Evolutionary conservation across 2,113 vertebrate species (phyloP).

Genomic region (Rutilus rutilus): DNA sequence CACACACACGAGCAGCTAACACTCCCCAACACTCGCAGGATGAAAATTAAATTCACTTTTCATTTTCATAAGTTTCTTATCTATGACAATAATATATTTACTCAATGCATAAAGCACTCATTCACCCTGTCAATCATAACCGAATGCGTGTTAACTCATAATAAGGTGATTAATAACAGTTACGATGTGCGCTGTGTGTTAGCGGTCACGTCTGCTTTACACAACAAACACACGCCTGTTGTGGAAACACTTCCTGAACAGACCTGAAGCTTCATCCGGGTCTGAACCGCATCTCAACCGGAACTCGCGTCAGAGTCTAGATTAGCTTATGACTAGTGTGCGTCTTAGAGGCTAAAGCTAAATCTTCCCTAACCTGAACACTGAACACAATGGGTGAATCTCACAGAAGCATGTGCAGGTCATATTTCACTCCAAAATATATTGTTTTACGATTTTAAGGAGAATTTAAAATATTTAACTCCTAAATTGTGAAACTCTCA

Average conservation of each 20-base stretch:
- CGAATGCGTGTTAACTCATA: no score
- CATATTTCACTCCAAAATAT: neutral
- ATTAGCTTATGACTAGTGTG: neutral
- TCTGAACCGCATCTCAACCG: neutral
- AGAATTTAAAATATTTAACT: neutral
- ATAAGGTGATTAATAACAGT: neutral
- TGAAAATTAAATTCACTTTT: neutral
- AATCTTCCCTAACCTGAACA: neutral
- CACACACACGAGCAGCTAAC: constrained; percentile 51
- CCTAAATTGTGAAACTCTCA: no score
- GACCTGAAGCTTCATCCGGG: neutral
- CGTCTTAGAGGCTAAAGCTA: neutral
- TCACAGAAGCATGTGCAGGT: neutral
- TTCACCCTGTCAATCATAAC: no score
- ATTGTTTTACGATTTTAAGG: no score
- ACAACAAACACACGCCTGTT: constrained; percentile 25
- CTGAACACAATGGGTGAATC: neutral
- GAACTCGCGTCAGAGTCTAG: neutral
- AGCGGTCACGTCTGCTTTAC: neutral
- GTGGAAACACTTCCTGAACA: constrained; percentile 32
- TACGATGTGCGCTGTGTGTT: neutral
- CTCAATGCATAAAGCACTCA: neutral
- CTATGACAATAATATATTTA: neutral
- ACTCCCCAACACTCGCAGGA: constrained; percentile 3
- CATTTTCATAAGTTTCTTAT: neutral